Base-by-base conservation (phyloP, 2,888 invertebrate genomes). In the Orthosia gothica region DNA sequence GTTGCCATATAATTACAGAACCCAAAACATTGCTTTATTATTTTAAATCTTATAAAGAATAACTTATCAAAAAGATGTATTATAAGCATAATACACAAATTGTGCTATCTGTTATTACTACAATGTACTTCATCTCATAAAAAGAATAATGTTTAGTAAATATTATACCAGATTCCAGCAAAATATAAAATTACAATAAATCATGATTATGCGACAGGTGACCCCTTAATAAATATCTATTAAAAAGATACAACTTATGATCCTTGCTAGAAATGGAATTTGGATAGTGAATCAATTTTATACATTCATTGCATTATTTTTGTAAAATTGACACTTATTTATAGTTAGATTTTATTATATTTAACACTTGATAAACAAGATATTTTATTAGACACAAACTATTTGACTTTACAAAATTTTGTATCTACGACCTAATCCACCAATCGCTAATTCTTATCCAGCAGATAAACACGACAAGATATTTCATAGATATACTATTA, bases 41-140 rank as follows among this genome's bases (percentile, higher is more conserved):
- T 75, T 74, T 76, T 74, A 74, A 73, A 75, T 82, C 87, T 85
- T 88, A 89, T 76, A 68, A 87, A 82, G 83, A 86, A 87, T 86
- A 88, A 90, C 89, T 84, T 85, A 87, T 79, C 62, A 75, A 83
- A 85, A 85, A 87, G 69, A 71, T 70, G 74, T 81, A 84, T 85
- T 77, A 76, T 82, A 81, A 79, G 73, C 68, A 80, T 87, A 82
- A 81, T 85, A 87, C 83, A 87, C 87, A 82, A 86, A 91, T 90
- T 91, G 91, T 91, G 91, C 90, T 90, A 90, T 80, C 79, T 70
- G 72, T 85, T 88, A 83, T 81, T 74, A 84, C 87, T 86, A 85
- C 70, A 77, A 85, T 91, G 91, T 91, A 91, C 91, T 91, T 90
- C 52, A 79, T 81, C 80, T 85, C 67, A 80, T 82, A 69, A 83